These are phyloP conservation scores for Distichodus sexfasciatus DNA, from an alignment of 2,797 vertebrate genomes.

Conservation along the genomic window DNA sequence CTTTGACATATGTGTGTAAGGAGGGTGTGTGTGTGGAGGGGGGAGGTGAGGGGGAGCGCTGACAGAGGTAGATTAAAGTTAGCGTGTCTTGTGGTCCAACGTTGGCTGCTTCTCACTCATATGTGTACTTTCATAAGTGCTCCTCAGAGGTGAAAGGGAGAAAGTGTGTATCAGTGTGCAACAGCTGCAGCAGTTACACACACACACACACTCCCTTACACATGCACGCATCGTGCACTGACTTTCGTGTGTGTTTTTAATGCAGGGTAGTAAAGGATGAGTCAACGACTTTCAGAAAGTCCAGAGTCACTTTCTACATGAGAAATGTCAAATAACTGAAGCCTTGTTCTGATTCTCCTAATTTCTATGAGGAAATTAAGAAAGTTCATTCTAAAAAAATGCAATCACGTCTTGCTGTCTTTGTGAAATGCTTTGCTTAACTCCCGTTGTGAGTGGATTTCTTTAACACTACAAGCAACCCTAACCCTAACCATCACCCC, in stretches of 20 bases:
- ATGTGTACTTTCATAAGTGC: conserved; percentile 45
- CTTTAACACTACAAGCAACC: no score
- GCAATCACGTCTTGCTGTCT: no score
- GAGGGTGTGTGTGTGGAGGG: not conserved
- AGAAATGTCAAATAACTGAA: conserved; percentile 3
- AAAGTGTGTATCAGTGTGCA: conserved; percentile 46
- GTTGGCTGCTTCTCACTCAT: conserved; percentile 47
- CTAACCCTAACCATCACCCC: no score
- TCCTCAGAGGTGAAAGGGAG: conserved; percentile 38
- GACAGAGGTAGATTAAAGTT: conserved; percentile 24
- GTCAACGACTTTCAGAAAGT: conserved; percentile 26
- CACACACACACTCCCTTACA: conserved; percentile 1
- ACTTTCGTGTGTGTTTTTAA: not conserved
- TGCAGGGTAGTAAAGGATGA: conserved; percentile 22
- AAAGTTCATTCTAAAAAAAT: no score
- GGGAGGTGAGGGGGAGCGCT: not conserved
- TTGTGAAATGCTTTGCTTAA: no score
- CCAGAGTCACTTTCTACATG: not conserved
- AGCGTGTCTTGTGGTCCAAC: conserved; percentile 44
- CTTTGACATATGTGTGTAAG: not conserved
- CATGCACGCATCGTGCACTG: not conserved
- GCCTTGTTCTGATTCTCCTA: not conserved
- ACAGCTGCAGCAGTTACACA: conserved; percentile 33
- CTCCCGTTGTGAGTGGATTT: no score
- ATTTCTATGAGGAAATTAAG: no score